A percentile compares a stretch with the other conserved stretches of the same genome.
Evolutionary conservation across 1,140 invertebrate genomes (phyloP).

Genomic region (Tetramorium parvispinum): DNA sequence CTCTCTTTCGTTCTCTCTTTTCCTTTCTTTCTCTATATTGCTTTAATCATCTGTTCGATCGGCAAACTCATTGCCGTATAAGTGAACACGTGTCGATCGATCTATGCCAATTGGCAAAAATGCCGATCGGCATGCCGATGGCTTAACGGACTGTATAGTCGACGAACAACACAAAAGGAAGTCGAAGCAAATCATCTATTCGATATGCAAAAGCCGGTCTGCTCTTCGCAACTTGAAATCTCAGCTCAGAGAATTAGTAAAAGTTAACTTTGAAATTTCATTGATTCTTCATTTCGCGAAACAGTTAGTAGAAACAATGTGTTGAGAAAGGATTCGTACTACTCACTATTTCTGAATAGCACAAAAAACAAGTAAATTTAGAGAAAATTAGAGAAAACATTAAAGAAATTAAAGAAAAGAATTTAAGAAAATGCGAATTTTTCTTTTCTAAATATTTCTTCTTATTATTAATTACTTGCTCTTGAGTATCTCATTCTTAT

Average conservation of each 20-base stretch:
- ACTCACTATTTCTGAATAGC: neutral
- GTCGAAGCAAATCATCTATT: slow-evolving; percentile 29
- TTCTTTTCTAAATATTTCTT: neutral
- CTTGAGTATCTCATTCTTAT: neutral
- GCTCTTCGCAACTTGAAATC: neutral
- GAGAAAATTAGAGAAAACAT: no score
- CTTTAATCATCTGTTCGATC: slow-evolving; percentile 17
- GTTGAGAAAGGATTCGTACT: neutral
- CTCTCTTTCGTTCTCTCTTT: neutral
- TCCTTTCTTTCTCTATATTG: neutral
- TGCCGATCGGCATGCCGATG: slow-evolving; percentile 5
- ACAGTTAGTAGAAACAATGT: neutral
- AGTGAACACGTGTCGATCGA: slow-evolving; percentile 24
- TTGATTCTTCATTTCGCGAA: neutral
- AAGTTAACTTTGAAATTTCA: neutral
- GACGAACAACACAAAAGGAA: slow-evolving; percentile 31
- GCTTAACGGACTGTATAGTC: neutral
- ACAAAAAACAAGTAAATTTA: neutral
- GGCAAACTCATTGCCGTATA: slow-evolving; percentile 16
- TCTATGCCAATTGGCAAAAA: slow-evolving; percentile 40
- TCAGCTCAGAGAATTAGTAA: neutral
- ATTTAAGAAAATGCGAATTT: neutral
- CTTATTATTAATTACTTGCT: neutral
- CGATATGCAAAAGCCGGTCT: neutral
- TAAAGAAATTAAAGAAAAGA: neutral